Evolutionary conservation across 2,797 vertebrate species (phyloP), one percentile per base, ranked within the genome.

Genomic region (Phalloptychus januarius): DNA sequence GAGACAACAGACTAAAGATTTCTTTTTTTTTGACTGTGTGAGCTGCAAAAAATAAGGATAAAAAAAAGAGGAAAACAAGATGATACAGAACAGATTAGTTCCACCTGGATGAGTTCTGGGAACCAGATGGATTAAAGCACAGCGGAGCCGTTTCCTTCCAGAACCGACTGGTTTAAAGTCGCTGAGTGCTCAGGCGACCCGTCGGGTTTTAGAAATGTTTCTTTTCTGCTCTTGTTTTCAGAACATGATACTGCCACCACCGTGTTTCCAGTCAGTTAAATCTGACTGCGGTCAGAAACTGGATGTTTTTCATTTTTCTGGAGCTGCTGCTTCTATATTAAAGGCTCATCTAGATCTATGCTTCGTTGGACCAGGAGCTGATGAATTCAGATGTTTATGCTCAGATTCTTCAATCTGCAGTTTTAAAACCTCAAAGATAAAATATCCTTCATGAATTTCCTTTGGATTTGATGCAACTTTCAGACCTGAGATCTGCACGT

Each of bases 121-220:
- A 79, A 7, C 77, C 81, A 69, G n/a, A n/a, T 38, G 40, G 7
- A 36, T 69, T 42, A 42, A 40, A 36, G 4, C 20, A 7, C 74
- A 94, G 94, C 95, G 95, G 96, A 95, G 93, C 73, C 20, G 63
- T 77, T 87, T 74, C 95, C 96, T 96, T 96, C 63, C 63, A 11
- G 95, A 96, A 96, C 95, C 96, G 31, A 97, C 97, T 97, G 96
- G 96, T 97, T 97, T 95, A 95, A 95, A 94, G 95, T 96, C 94
- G 94, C 96, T 96, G 96, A 95, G 95, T 94, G 23, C 2, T 33
- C 40, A 2, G 20, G 20, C 48, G 48, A 50, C 48, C 20, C 20
- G 20, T 25, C 20, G 7, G 20, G 20, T 50, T 54, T n/a, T 4
- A 54, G 50, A n/a, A n/a, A 54, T 1, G 50, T 3, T n/a, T 10